These are phyloP conservation scores for Epizoanthus stellaris DNA, from an alignment of 92 coral and sea anemone species.

Conservation along the genomic window DNA sequence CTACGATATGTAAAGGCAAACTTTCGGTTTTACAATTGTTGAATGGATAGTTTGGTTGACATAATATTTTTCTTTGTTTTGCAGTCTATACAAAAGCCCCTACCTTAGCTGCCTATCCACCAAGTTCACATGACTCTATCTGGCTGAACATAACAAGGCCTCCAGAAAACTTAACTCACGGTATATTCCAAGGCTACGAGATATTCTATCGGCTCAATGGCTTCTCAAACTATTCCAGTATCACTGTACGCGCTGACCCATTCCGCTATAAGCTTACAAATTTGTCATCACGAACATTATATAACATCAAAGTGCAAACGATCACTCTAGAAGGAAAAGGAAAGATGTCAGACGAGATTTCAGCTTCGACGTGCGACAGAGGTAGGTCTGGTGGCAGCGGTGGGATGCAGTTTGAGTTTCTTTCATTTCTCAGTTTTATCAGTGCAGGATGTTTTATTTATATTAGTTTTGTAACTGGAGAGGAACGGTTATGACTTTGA, in stretches of 20 bases:
- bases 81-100: constrained; percentile 10
- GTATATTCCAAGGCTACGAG: constrained; percentile 23
- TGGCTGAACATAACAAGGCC: constrained; percentile 11
- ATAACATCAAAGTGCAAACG: constrained; percentile 5
- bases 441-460: too few species aligned
- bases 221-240: not conserved
- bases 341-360: constrained; percentile 12
- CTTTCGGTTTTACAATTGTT: too few species aligned
- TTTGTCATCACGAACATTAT: not conserved
- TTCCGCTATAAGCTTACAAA: not conserved
- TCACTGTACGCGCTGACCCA: not conserved
- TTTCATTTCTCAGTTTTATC: too few species aligned
- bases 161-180: not conserved
- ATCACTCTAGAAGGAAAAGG: constrained; percentile 14
- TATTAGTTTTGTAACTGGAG: too few species aligned
- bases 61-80: not conserved
- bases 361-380: not conserved
- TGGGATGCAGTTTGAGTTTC: not conserved
- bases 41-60: too few species aligned
- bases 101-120: not conserved
- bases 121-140: not conserved
- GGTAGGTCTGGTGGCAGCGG: not conserved
- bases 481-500: too few species aligned
- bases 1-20: too few species aligned
- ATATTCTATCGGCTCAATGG: constrained; percentile 3